Evolutionary conservation across 2,113 vertebrate species (phyloP).

Genomic region (Symphodus melops): DNA sequence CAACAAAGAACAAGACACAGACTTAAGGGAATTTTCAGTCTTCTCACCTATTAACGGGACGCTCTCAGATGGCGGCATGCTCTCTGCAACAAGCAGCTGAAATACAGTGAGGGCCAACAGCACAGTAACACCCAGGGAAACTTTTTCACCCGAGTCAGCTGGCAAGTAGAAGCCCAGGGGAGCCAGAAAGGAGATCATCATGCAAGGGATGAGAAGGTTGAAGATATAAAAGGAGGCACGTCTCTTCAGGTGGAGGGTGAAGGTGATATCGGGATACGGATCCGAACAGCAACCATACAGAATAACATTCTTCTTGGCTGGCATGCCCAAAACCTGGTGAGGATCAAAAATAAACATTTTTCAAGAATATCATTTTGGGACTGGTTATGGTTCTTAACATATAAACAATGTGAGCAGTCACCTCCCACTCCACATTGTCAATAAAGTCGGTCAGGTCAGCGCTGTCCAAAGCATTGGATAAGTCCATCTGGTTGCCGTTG

Average conservation of each 20-base stretch:
- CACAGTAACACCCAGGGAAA: slow-evolving; percentile 95
- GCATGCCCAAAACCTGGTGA: slow-evolving; percentile 87
- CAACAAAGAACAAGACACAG: not conserved
- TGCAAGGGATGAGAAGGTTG: slow-evolving; percentile 93
- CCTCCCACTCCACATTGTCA: slow-evolving; percentile 89
- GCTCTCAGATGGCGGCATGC: slow-evolving; percentile 97
- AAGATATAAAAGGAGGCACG: slow-evolving; percentile 93
- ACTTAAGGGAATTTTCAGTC: not conserved
- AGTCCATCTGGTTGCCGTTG: slow-evolving; percentile 92
- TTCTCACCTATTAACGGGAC: slow-evolving; percentile 91
- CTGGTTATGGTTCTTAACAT: rapidly evolving
- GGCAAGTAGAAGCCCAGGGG: slow-evolving; percentile 93
- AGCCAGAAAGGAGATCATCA: slow-evolving; percentile 93
- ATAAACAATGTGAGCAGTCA: not conserved
- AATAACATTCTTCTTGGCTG: slow-evolving; percentile 87
- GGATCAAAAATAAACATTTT: rapidly evolving
- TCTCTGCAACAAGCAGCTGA: slow-evolving; percentile 97
- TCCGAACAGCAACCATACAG: slow-evolving; percentile 93
- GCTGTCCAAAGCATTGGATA: slow-evolving; percentile 79
- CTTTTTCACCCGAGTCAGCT: slow-evolving; percentile 93
- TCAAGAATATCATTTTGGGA: not conserved
- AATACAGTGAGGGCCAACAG: slow-evolving; percentile 97
- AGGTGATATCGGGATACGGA: slow-evolving; percentile 93
- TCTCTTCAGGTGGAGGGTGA: slow-evolving; percentile 88
- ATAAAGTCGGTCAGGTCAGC: slow-evolving; percentile 90